Conservation (phyloP, 2,113 vertebrate genomes). For the Vireo altiloquus region DNA sequence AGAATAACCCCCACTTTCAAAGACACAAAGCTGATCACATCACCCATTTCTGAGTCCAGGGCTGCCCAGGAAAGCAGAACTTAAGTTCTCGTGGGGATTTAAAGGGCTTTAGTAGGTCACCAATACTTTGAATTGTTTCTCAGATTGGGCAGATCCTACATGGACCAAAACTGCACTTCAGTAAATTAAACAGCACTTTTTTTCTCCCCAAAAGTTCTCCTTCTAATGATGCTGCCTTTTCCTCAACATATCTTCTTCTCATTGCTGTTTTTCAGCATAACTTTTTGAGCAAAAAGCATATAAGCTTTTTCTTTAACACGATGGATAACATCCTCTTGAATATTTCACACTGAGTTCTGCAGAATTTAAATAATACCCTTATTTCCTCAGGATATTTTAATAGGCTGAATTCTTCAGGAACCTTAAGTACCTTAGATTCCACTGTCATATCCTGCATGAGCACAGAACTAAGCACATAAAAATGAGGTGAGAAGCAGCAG, state of each 20-base stretch:
- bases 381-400: background rate
- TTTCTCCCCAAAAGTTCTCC: background rate
- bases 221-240: background rate
- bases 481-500: background rate
- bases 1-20: background rate
- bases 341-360: background rate
- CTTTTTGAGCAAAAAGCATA: background rate
- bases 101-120: background rate
- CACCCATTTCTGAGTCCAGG: background rate
- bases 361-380: background rate
- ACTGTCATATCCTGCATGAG: background rate
- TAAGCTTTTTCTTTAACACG: background rate
- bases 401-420: background rate
- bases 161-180: background rate
- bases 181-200: background rate
- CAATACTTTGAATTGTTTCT: background rate
- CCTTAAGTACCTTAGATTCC: background rate
- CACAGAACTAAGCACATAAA: background rate
- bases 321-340: background rate
- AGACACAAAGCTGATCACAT: background rate
- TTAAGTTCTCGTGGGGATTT: accelerated
- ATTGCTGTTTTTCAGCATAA: background rate
- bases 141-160: background rate
- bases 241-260: background rate
- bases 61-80: background rate